These are phyloP conservation scores for Watsonalla binaria DNA, from an alignment of 2,888 invertebrate genomes.

Conservation along the genomic window DNA sequence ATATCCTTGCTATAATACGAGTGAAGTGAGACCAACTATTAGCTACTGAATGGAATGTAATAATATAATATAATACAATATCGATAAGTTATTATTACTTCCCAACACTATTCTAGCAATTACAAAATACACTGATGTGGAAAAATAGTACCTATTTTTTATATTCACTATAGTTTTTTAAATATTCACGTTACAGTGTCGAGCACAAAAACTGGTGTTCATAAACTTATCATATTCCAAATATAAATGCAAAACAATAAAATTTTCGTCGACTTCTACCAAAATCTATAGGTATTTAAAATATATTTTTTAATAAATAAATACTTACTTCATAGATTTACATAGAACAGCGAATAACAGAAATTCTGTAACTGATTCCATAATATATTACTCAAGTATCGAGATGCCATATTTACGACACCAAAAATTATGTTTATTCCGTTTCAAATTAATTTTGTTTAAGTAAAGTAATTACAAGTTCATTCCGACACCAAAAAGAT, in stretches of 20 bases:
- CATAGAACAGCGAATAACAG: too few species aligned
- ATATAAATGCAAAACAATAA: not conserved
- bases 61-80: constrained; percentile 8
- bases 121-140: not conserved
- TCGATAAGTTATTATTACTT: not conserved
- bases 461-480: too few species aligned
- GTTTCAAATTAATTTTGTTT: too few species aligned
- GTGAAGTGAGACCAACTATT: constrained; percentile 5
- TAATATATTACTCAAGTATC: too few species aligned
- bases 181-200: not conserved
- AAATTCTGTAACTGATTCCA: too few species aligned
- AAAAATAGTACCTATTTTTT: not conserved
- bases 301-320: too few species aligned
- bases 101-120: not conserved
- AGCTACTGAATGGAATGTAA: constrained; percentile 17
- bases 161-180: not conserved
- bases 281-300: too few species aligned
- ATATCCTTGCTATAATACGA: not conserved
- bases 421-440: too few species aligned
- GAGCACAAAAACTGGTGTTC: not conserved
- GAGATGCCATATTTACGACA: too few species aligned
- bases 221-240: not conserved
- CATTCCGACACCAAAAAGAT: too few species aligned
- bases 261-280: too few species aligned
- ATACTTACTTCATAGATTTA: too few species aligned